Conservation (phyloP, 2,113 vertebrate species). For the Saguinus midas region DNA sequence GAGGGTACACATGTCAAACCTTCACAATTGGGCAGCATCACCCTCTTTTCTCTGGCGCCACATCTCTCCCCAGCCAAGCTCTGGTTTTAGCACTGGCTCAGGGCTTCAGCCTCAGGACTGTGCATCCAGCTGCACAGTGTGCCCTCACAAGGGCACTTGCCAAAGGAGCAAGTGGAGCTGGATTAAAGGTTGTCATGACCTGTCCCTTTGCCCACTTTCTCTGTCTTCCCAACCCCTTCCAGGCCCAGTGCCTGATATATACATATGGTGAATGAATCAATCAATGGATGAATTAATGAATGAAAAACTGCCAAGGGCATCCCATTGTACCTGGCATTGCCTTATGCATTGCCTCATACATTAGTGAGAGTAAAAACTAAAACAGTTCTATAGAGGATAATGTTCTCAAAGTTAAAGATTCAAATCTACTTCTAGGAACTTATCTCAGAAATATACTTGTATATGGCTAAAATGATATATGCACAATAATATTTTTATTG, state of each 20-base stretch:
- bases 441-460: neutral
- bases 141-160: neutral
- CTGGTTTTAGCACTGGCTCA: neutral
- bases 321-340: neutral
- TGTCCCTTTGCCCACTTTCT: neutral
- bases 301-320: neutral
- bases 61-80: neutral
- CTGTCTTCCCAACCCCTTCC: neutral
- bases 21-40: fast-evolving
- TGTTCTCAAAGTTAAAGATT: slow-evolving; percentile 2
- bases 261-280: neutral
- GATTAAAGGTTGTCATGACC: neutral
- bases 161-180: neutral
- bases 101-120: neutral
- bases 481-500: neutral
- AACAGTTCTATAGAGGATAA: neutral
- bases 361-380: neutral
- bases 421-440: slow-evolving; percentile 10
- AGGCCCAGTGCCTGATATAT: neutral
- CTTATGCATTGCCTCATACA: neutral
- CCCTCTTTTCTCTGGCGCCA: neutral
- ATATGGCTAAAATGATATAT: neutral
- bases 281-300: neutral
- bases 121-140: too few species aligned
- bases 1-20: neutral